phyloP scores from a whole-genome alignment of 2,888 invertebrate genomes.

The Chouioia cunea region DNA sequence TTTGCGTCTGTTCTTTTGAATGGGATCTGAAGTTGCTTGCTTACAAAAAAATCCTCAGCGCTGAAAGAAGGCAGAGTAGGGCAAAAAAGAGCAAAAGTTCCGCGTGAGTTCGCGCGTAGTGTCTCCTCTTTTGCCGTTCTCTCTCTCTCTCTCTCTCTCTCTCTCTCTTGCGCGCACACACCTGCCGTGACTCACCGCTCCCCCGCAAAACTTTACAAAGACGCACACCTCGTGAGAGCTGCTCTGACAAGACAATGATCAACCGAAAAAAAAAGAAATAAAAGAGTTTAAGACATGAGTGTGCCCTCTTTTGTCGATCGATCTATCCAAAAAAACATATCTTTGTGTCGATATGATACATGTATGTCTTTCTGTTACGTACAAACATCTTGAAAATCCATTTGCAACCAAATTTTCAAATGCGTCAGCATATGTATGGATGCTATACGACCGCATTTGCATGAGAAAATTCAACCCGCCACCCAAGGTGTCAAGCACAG shows the following conservation, averaged over 20 bases:
- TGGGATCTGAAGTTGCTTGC: too few species aligned
- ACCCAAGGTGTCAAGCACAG: constrained; percentile 66
- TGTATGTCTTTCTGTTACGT: too few species aligned
- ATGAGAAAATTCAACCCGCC: constrained; percentile 51
- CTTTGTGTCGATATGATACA: too few species aligned
- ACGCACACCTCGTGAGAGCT: constrained; percentile 43
- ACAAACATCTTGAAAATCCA: too few species aligned
- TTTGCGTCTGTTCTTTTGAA: too few species aligned
- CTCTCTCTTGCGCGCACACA: constrained; percentile 47
- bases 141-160: too few species aligned
- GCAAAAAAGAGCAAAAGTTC: constrained; percentile 45
- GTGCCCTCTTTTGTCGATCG: not conserved
- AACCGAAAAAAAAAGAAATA: too few species aligned
- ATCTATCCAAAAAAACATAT: too few species aligned
- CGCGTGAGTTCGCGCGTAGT: constrained; percentile 50
- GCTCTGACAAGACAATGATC: constrained; percentile 48
- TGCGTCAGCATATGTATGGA: too few species aligned
- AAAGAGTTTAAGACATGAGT: constrained; percentile 16
- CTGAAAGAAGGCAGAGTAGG: constrained; percentile 10
- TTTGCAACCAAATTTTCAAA: too few species aligned
- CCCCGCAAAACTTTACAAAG: constrained; percentile 67
- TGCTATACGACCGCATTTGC: not conserved
- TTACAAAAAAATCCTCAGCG: too few species aligned
- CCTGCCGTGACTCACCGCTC: constrained; percentile 67
- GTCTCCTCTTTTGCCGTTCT: constrained; percentile 48